Evolutionary conservation across 2,888 invertebrate species (phyloP).

Genomic region (Brachypalpus laphriformis): DNA sequence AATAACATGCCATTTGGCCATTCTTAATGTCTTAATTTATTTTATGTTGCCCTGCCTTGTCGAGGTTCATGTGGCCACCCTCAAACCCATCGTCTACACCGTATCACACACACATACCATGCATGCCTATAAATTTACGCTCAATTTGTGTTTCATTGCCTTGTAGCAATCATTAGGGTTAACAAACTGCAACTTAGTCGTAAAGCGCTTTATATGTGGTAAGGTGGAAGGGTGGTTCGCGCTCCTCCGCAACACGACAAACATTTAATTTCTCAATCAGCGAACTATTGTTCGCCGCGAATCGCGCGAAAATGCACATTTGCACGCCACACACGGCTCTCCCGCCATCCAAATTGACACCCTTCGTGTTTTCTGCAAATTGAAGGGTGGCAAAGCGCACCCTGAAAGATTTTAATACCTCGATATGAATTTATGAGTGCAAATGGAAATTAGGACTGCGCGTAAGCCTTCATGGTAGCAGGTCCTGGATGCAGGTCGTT

Average conservation of each 20-base stretch:
- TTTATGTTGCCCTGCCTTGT: constrained; percentile 50
- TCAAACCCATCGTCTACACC: neutral
- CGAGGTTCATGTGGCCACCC: constrained; percentile 35
- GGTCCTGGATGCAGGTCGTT: constrained; percentile 25
- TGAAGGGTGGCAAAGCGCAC: constrained; percentile 66
- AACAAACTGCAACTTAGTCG: constrained; percentile 72
- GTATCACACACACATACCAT: constrained; percentile 25
- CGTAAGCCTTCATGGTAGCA: constrained; percentile 5
- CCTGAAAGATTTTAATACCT: constrained; percentile 59
- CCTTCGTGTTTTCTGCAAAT: constrained; percentile 59
- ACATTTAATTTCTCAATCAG: constrained; percentile 73
- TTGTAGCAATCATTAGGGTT: constrained; percentile 70
- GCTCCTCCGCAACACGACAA: constrained; percentile 12
- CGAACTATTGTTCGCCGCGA: constrained; percentile 45
- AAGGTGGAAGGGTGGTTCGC: neutral
- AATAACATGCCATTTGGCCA: constrained; percentile 73
- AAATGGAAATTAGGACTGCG: constrained; percentile 65
- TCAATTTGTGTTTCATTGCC: constrained; percentile 73
- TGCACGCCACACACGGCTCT: constrained; percentile 32
- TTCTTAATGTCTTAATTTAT: constrained; percentile 74
- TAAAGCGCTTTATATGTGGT: neutral
- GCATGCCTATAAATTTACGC: constrained; percentile 66
- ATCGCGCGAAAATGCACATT: constrained; percentile 69
- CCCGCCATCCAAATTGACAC: constrained; percentile 30
- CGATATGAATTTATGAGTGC: constrained; percentile 72